phyloP scores from a whole-genome alignment of 37 sponge, comb jelly and placozoan species.

The Tethya wilhelma region DNA sequence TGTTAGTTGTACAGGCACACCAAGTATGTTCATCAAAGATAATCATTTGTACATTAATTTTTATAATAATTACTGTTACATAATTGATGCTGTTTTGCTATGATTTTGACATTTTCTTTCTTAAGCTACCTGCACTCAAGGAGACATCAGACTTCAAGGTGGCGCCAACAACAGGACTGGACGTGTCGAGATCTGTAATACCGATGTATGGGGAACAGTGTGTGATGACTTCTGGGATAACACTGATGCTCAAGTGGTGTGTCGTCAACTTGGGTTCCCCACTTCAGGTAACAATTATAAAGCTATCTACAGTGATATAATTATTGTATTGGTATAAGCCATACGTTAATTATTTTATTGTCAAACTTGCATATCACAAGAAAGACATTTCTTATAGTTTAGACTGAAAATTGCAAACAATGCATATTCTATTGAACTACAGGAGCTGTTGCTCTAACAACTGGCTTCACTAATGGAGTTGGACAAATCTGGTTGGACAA shows the following conservation, averaged over 20 bases:
- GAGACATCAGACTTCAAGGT: slow-evolving; percentile 11
- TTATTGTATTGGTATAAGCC: no score
- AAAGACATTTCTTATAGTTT: no score
- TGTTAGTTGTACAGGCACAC: not conserved
- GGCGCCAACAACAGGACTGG: not conserved
- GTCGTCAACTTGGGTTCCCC: slow-evolving; percentile 33
- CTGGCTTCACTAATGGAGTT: slow-evolving; percentile 16
- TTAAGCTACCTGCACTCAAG: slow-evolving; percentile 14
- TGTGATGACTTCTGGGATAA: slow-evolving; percentile 28
- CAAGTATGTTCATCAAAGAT: no score
- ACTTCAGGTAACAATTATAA: not conserved
- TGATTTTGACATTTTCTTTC: no score
- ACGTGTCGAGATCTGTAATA: slow-evolving; percentile 21
- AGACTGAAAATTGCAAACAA: no score
- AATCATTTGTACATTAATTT: no score
- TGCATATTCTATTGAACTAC: no score
- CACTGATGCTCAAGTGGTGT: slow-evolving; percentile 30
- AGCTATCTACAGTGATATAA: not conserved
- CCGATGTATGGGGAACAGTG: slow-evolving; percentile 15
- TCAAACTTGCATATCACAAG: no score
- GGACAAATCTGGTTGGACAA: slow-evolving; percentile 31
- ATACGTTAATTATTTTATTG: no score
- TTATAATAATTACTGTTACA: no score
- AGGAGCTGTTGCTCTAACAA: not conserved
- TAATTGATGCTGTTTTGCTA: no score